Base-by-base conservation (phyloP, 2,888 invertebrate genomes). In the Phalangium opilio region DNA sequence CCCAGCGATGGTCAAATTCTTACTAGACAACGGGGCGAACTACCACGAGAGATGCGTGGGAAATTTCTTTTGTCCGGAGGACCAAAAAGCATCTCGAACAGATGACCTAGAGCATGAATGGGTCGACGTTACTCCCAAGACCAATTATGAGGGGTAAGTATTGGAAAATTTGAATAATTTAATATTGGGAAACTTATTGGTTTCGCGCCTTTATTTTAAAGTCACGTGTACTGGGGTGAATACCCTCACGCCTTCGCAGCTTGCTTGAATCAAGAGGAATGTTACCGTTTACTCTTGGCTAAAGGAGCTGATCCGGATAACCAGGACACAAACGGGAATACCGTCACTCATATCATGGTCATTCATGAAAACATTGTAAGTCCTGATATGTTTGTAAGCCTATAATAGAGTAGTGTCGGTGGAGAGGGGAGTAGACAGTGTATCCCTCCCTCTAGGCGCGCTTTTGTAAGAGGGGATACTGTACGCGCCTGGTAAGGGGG, bases 221-320 rank as follows among this genome's bases (percentile, higher is more conserved):
- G 93, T 5, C 90, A 91, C 65, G 91, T 93, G 2, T 98, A 98
- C 64, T 96, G 95, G 90, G 96, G 96, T 17, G 96, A 98, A 68
- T 96, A 91, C 69, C 93, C 96, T 0, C 67, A 96, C 41, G 83
- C 83, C 53, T 96, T 98, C 67, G 91, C 96, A 0, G 95, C 96
- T 0, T 95, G 95, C 61, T 73, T 96, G 3, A 87, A 87, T 0
- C 95, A 95, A 67, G 93, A 95, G 66, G 96, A 98, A 64, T 93
- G 91, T 64, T 95, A 91, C 62, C 76, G 96, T 1, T 72, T 98
- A 59, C 84, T 98, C 58, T 67, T 95, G 48, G 89, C 93, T 0
- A 79, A 87, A 62, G 93, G 91, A 17, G 95, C 93, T 0, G 81
- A 96, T 70, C 90, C 93, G 0, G 82, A 96, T 66, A 79, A 81